A percentile compares a stretch with the other conserved stretches of the same genome.
These are phyloP conservation scores for Aporophyla lueneburgensis DNA, from an alignment of 2,888 invertebrate species.

Conservation along the genomic window DNA sequence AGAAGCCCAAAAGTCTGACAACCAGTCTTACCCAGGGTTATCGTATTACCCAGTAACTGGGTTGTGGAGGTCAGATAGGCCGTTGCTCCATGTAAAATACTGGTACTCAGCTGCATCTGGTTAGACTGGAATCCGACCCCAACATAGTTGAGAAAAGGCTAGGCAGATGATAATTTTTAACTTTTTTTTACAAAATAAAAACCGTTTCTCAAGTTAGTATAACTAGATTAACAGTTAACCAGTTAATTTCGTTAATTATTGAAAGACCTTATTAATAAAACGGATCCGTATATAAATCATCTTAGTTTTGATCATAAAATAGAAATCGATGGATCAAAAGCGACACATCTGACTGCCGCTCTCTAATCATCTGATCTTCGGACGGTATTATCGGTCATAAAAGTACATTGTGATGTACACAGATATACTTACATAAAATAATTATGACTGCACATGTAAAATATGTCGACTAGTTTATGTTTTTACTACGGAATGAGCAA, in stretches of 20 bases:
- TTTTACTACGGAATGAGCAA: neutral
- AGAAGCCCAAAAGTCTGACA: no score
- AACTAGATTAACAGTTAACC: conserved; percentile 7
- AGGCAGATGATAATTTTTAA: no score
- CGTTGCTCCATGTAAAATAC: no score
- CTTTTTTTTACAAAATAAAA: neutral
- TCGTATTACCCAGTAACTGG: no score
- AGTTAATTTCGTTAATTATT: conserved; percentile 34
- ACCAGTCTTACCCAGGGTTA: no score
- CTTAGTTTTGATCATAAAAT: conserved; percentile 48
- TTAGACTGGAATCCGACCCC: no score
- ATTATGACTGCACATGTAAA: neutral
- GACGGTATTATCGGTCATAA: conserved; percentile 45
- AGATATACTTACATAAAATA: neutral
- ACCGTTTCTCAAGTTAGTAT: neutral
- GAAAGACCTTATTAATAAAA: conserved; percentile 39
- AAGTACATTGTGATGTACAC: conserved; percentile 38
- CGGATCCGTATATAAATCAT: conserved; percentile 56
- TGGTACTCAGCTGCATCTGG: no score
- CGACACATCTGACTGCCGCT: conserved; percentile 50
- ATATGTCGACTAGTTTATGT: neutral
- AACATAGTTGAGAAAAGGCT: no score
- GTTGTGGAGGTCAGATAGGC: no score
- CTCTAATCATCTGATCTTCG: conserved; percentile 41
- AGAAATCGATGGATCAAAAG: conserved; percentile 59